Conservation (phyloP, 1,140 invertebrate species). For the Mactra quadrangularis region DNA sequence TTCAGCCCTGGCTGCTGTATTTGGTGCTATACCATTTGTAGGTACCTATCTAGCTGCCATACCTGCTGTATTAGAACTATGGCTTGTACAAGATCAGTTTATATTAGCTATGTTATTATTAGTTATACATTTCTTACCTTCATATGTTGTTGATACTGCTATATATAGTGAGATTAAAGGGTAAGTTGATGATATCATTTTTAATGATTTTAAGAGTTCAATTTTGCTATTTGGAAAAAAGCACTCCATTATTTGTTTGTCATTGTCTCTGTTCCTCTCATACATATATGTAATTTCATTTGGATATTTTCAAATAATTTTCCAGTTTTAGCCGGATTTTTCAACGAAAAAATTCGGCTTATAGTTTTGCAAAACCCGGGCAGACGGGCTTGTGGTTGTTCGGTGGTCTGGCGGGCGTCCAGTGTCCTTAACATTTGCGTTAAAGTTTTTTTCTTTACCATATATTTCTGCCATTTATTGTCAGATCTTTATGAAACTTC, state of each 20-base stretch:
- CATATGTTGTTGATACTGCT: slow-evolving; percentile 94
- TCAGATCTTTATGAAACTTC: too few species aligned
- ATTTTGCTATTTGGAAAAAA: too few species aligned
- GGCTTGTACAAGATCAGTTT: slow-evolving; percentile 93
- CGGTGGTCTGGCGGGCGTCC: too few species aligned
- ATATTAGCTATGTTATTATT: slow-evolving; percentile 90
- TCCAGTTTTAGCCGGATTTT: too few species aligned
- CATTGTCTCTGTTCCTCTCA: neutral
- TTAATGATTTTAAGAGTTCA: too few species aligned
- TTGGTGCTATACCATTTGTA: slow-evolving; percentile 97
- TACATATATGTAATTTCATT: neutral
- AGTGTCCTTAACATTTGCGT: too few species aligned
- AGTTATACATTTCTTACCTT: slow-evolving; percentile 93
- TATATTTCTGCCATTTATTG: too few species aligned
- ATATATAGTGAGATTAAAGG: slow-evolving; percentile 99
- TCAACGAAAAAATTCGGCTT: too few species aligned
- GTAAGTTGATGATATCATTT: slow-evolving; percentile 88
- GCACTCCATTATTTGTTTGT: neutral
- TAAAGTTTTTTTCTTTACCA: too few species aligned
- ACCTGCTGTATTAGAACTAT: slow-evolving; percentile 96
- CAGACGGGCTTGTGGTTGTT: too few species aligned
- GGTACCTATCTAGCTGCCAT: slow-evolving; percentile 97
- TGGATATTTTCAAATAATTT: too few species aligned
- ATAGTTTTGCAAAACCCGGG: too few species aligned
- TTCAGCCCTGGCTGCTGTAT: slow-evolving; percentile 94